phyloP scores from a whole-genome alignment of 1,140 invertebrate genomes.

The Rhopalosiphum maidis region DNA sequence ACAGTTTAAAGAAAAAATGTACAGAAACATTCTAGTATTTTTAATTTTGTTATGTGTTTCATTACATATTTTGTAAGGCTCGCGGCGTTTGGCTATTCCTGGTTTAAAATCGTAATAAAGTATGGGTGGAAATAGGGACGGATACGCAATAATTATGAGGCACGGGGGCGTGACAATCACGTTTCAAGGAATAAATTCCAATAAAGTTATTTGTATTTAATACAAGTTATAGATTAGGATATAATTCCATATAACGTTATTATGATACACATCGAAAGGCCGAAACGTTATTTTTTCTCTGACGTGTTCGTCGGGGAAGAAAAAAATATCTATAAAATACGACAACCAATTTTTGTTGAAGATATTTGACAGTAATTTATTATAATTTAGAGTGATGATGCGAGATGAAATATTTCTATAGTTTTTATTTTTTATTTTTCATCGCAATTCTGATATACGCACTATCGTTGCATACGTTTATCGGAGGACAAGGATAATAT shows the following conservation, averaged over 20 bases:
- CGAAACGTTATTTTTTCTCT: neutral
- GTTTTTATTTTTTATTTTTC: neutral
- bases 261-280: no score
- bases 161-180: neutral
- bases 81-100: no score
- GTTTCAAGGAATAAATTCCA: neutral
- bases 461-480: no score
- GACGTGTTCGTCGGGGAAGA: neutral
- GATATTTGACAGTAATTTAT: constrained; percentile 6
- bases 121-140: neutral
- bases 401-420: neutral
- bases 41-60: no score
- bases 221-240: neutral
- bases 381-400: neutral
- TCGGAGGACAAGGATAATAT: no score
- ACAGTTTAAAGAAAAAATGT: no score
- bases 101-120: neutral
- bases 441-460: neutral
- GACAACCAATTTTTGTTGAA: neutral
- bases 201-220: neutral
- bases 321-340: neutral
- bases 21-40: no score
- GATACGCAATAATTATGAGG: neutral
- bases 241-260: neutral
- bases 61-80: no score